A percentile compares a stretch with the other conserved stretches of the same genome.
Evolutionary conservation across 1,140 invertebrate species (phyloP).

Genomic region (Drosophila pachea): DNA sequence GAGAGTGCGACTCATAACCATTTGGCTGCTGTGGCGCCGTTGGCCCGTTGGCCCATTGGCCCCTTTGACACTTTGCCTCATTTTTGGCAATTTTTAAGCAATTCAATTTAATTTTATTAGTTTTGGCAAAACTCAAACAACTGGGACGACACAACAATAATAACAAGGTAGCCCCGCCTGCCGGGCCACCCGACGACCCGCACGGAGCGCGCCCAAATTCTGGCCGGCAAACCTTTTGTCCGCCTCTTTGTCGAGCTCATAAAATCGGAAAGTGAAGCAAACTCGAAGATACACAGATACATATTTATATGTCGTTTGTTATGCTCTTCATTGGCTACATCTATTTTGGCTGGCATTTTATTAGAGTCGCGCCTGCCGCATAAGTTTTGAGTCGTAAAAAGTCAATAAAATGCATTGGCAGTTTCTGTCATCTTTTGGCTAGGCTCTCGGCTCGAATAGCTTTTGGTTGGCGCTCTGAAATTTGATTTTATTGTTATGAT

Average conservation of each 20-base stretch:
- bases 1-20: conserved; percentile 57
- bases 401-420: conserved; percentile 74
- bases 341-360: conserved; percentile 39
- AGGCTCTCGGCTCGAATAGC: conserved; percentile 25
- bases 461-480: conserved; percentile 34
- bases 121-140: conserved; percentile 75
- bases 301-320: conserved; percentile 75
- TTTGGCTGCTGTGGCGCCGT: conserved; percentile 54
- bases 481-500: conserved; percentile 74
- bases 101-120: conserved; percentile 78
- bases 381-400: conserved; percentile 77
- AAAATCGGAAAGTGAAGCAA: conserved; percentile 53
- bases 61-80: conserved; percentile 65
- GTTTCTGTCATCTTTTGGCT: conserved; percentile 25
- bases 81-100: conserved; percentile 77
- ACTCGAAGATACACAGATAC: conserved; percentile 30
- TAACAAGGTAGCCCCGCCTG: conserved; percentile 47
- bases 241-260: conserved; percentile 54
- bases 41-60: conserved; percentile 14
- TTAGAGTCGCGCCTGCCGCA: conserved; percentile 51
- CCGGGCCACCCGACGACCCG: too few species aligned
- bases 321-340: conserved; percentile 62
- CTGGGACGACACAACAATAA: conserved; percentile 64
- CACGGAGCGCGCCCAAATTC: neutral
- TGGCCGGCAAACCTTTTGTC: conserved; percentile 26